Percentiles rank a stretch among this genome's conserved stretches.
These are phyloP conservation scores for Vimba vimba DNA, from an alignment of 2,113 vertebrate species.

Conservation along the genomic window DNA sequence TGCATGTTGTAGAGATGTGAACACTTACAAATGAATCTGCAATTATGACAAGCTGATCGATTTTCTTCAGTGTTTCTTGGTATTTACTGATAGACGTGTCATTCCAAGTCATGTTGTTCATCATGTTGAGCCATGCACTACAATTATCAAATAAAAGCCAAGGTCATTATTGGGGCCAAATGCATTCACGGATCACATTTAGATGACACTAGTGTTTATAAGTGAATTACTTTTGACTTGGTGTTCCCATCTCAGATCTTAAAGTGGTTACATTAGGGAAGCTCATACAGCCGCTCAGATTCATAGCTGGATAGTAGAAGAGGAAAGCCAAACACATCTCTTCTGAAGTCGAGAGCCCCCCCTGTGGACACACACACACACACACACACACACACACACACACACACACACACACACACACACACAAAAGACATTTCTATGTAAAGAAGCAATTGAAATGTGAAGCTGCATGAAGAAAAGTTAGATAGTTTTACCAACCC, in stretches of 20 bases:
- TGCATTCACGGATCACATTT: background rate
- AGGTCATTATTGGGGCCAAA: background rate
- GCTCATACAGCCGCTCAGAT: constrained; percentile 74
- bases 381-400: background rate
- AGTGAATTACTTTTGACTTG: constrained; percentile 53
- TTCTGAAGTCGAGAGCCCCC: constrained; percentile 76
- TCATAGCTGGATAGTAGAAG: constrained; percentile 79
- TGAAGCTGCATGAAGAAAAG: constrained; percentile 59
- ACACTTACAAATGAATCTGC: constrained; percentile 53
- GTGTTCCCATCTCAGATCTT: constrained; percentile 41
- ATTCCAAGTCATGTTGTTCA: constrained; percentile 32
- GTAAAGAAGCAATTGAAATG: constrained; percentile 56
- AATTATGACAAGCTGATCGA: constrained; percentile 49
- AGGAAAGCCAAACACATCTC: constrained; percentile 87
- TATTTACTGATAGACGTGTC: constrained; percentile 51
- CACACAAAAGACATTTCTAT: background rate
- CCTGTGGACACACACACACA: constrained; percentile 63
- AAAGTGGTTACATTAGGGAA: constrained; percentile 61
- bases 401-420: background rate
- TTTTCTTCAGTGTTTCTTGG: constrained; percentile 60
- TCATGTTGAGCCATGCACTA: constrained; percentile 22
- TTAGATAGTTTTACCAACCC: constrained; percentile 41
- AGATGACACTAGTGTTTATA: background rate
- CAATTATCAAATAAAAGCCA: constrained; percentile 3
- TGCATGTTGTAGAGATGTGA: background rate